phyloP scores from a whole-genome alignment of 2,113 vertebrate species.

The Charadrius vociferus region DNA sequence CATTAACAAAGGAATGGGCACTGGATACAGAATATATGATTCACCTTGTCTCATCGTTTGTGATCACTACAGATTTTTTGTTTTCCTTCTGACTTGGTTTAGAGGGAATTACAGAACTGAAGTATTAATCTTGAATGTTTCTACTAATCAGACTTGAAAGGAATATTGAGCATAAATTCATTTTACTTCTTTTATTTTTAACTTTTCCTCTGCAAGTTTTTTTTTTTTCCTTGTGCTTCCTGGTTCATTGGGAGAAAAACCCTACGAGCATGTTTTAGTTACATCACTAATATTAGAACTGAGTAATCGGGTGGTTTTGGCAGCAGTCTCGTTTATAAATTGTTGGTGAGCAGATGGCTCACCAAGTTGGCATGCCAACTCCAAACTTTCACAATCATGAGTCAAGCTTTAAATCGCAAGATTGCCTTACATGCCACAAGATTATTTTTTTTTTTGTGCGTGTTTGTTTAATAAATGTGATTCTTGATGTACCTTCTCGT shows the following conservation, averaged over 20 bases:
- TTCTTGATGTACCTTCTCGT: neutral
- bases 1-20: neutral
- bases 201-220: neutral
- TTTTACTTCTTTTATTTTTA: slow-evolving; percentile 24
- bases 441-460: neutral
- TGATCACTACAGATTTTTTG: neutral
- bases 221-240: neutral
- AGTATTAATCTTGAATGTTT: neutral
- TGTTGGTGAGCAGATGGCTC: slow-evolving; percentile 66
- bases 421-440: slow-evolving; percentile 13
- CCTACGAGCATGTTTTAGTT: slow-evolving; percentile 12
- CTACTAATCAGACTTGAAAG: neutral
- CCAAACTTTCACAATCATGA: slow-evolving; percentile 63
- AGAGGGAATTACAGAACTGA: neutral
- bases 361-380: slow-evolving; percentile 59
- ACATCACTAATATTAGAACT: slow-evolving; percentile 67
- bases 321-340: slow-evolving; percentile 50
- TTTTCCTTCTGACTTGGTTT: neutral
- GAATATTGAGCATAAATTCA: neutral
- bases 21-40: neutral
- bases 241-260: slow-evolving; percentile 33
- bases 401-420: slow-evolving; percentile 18
- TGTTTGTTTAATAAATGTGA: slow-evolving; percentile 38
- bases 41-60: neutral
- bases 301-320: slow-evolving; percentile 63